Conservation (phyloP, 2,113 vertebrate species). For the Hippolais icterina region DNA sequence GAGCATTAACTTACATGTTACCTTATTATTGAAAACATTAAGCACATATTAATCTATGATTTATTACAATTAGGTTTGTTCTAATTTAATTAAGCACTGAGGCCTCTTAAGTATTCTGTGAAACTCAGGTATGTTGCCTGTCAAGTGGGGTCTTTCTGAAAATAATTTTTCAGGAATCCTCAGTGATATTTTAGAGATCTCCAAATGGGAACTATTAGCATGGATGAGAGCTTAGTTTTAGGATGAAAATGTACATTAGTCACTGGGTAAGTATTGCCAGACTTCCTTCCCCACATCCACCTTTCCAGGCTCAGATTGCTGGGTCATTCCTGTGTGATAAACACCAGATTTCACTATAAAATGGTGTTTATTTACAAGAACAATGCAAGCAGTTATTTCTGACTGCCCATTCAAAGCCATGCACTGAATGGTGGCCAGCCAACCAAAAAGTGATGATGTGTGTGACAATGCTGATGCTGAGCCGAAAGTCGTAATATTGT, state of each 20-base stretch:
- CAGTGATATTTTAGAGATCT: background rate
- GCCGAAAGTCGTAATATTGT: background rate
- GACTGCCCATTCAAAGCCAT: background rate
- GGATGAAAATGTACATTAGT: background rate
- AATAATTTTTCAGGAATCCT: background rate
- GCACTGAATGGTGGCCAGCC: background rate
- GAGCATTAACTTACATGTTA: background rate
- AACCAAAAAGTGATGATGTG: constrained; percentile 3
- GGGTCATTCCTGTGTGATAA: background rate
- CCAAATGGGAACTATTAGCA: background rate
- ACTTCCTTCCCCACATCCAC: background rate
- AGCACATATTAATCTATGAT: background rate
- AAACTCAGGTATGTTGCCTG: background rate
- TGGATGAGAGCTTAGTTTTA: background rate
- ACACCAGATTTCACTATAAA: background rate
- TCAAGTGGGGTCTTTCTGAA: background rate
- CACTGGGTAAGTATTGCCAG: background rate
- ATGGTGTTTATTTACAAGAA: background rate
- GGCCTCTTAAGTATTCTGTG: background rate
- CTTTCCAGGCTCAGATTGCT: background rate
- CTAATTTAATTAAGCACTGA: background rate
- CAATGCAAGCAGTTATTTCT: background rate
- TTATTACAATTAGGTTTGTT: background rate
- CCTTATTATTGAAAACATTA: background rate
- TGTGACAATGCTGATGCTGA: background rate